Evolutionary conservation across 1,140 invertebrate species (phyloP), one percentile per base, ranked within the genome.

Genomic region (Listronotus bonariensis): DNA sequence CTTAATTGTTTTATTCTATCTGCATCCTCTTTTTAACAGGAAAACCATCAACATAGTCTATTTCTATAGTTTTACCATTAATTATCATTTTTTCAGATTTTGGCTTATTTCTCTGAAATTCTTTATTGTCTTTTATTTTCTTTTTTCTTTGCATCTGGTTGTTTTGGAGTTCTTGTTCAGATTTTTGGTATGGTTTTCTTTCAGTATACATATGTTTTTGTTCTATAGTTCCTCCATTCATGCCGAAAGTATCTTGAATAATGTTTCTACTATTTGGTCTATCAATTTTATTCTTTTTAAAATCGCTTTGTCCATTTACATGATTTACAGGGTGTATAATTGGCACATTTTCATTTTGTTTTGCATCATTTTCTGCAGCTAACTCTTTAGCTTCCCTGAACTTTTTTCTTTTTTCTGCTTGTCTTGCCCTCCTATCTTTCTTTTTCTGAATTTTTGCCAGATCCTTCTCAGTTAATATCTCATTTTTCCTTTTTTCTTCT

Each of bases 21-120:
- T 12, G 85, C 88, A 82, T 92, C 90, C 76, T 87, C 87, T 75
- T 86, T 86, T 84, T 86, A 0, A 91, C 80, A 26, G 86, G 86
- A 72, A 89, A 90, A 15, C 89, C 88, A 77, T 90, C 86, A 77
- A 82, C 87, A 61, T 83, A 83, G 0, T 83, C 79, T 18, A 90
- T 76, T 70, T 87, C 82, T 38, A 88, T 72, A 70, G 86, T 82
- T 71, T 85, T 78, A 45, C 88, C 87, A 80, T 89, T 86, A 9
- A 89, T 83, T 5, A 83, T 73, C 68, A 85, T 78, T 72, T 81
- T 86, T 36, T 79, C 79, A 9, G 70, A 54, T 45, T 79, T 78
- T 78, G 80, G 59, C 78, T 79, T 67, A 71, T 70, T 64, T 77
- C 74, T 65, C 45, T 18, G 34, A 48, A 72, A 74, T 70, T 69